These are phyloP conservation scores for Tokudaia tokunoshimensis DNA, from an alignment of 2,797 vertebrate species.

Conservation along the genomic window DNA sequence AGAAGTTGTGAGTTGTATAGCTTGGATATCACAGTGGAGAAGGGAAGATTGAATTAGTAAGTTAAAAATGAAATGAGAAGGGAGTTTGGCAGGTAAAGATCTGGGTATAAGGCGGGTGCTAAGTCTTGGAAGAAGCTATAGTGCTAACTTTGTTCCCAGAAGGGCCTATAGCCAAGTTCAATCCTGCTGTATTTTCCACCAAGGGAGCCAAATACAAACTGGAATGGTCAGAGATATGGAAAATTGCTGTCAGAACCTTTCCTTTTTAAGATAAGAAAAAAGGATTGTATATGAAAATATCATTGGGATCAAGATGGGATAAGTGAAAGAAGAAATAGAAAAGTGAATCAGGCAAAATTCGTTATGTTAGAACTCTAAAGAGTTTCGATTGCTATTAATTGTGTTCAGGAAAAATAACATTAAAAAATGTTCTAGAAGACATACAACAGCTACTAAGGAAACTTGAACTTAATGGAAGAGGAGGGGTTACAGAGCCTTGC, in stretches of 20 bases:
- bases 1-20: neutral
- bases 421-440: slow-evolving; percentile 62
- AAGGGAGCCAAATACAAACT: slow-evolving; percentile 37
- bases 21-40: neutral
- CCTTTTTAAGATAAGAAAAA: slow-evolving; percentile 37
- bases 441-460: slow-evolving; percentile 40
- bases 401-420: slow-evolving; percentile 30
- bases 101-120: neutral
- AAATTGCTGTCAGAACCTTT: slow-evolving; percentile 22
- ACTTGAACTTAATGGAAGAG: neutral
- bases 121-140: slow-evolving; percentile 43
- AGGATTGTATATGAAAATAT: neutral
- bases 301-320: neutral
- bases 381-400: slow-evolving; percentile 34
- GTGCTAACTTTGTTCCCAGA: slow-evolving; percentile 53
- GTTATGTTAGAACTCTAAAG: neutral
- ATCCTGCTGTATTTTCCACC: slow-evolving; percentile 54
- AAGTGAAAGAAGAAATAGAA: neutral
- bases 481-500: slow-evolving; percentile 36
- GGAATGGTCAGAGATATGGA: neutral
- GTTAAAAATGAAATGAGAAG: slow-evolving; percentile 16
- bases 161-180: slow-evolving; percentile 22
- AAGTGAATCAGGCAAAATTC: slow-evolving; percentile 23
- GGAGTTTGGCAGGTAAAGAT: slow-evolving; percentile 49
- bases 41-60: neutral